Conservation (phyloP, 2,888 invertebrate species). For the Ypsolopha scabrella region DNA sequence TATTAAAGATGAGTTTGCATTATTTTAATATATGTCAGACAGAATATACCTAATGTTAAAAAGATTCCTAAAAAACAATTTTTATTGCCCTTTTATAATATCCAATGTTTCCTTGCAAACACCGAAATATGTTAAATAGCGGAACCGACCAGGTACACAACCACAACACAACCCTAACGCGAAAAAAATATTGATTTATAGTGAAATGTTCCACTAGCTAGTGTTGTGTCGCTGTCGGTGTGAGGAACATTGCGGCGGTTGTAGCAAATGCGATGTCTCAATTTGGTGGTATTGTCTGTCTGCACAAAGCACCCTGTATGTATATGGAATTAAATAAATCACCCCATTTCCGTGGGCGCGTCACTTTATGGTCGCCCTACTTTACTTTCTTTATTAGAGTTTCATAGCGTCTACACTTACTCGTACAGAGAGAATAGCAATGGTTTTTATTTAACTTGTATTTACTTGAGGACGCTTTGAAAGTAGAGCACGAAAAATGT, state of each 20-base stretch:
- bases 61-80: neutral
- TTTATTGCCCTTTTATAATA: neutral
- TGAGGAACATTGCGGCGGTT: slow-evolving; percentile 25
- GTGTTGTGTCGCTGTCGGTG: slow-evolving; percentile 13
- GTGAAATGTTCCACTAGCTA: slow-evolving; percentile 4
- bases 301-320: slow-evolving; percentile 20
- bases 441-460: no score
- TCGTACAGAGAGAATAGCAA: no score
- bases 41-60: no score
- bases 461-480: no score
- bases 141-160: slow-evolving; percentile 10
- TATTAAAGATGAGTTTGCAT: no score
- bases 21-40: no score
- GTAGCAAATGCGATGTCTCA: slow-evolving; percentile 57
- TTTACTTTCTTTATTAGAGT: neutral
- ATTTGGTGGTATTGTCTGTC: slow-evolving; percentile 52
- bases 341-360: slow-evolving; percentile 24
- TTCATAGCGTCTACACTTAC: no score
- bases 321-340: slow-evolving; percentile 25
- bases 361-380: slow-evolving; percentile 13
- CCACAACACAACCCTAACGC: slow-evolving; percentile 17
- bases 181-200: slow-evolving; percentile 22
- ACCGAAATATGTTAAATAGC: slow-evolving; percentile 8
- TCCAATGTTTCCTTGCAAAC: neutral
- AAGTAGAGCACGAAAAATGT: no score